Conservation (phyloP, 2,888 invertebrate species). For the Drosophila formosana region DNA sequence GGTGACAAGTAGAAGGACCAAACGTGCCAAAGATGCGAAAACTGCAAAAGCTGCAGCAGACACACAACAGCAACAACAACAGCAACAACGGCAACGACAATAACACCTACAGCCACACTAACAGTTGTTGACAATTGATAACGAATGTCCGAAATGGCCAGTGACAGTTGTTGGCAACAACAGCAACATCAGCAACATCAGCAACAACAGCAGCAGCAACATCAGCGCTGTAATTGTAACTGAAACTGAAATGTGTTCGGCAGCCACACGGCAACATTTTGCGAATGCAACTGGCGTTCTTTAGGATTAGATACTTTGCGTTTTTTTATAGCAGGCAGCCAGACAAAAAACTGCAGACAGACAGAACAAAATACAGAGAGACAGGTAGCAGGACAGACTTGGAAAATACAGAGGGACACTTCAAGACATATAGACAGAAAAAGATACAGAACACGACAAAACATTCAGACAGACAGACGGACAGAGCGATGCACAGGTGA, state of each 20-base stretch:
- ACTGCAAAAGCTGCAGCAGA: conserved; percentile 32
- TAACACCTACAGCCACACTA: conserved; percentile 16
- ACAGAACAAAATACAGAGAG: neutral
- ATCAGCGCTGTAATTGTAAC: conserved; percentile 43
- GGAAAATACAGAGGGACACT: neutral
- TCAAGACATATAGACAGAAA: neutral
- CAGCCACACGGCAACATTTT: conserved; percentile 23
- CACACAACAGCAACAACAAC: conserved; percentile 25
- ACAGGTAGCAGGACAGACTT: neutral
- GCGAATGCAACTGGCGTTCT: conserved; percentile 33
- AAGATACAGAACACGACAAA: neutral
- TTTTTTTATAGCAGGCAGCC: conserved; percentile 8
- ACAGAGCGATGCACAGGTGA: neutral
- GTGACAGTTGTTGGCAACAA: conserved; percentile 40
- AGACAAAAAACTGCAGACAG: neutral
- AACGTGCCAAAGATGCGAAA: conserved; percentile 67
- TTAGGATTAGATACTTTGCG: conserved; percentile 37
- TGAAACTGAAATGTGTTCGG: conserved; percentile 25
- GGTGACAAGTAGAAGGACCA: conserved; percentile 36
- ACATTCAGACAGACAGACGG: neutral
- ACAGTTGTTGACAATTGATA: conserved; percentile 62
- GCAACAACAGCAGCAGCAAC: conserved; percentile 22
- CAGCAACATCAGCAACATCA: conserved; percentile 24
- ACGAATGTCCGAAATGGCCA: conserved; percentile 58
- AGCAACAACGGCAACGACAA: conserved; percentile 19